phyloP scores from a whole-genome alignment of 2,797 vertebrate species.

The Sebastes nivosus region DNA sequence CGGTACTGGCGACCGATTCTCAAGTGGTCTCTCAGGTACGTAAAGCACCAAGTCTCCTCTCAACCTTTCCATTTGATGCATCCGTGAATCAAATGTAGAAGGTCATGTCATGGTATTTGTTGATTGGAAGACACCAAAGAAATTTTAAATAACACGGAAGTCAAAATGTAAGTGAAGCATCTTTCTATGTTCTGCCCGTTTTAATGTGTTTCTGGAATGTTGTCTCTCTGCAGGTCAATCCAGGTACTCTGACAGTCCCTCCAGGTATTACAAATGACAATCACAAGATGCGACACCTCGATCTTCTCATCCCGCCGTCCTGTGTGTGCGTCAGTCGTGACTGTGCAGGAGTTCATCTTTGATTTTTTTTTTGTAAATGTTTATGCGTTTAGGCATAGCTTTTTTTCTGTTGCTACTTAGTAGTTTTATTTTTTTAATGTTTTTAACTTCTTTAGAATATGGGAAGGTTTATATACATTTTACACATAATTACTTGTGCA shows the following conservation, averaged over 20 bases:
- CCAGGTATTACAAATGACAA: constrained; percentile 76
- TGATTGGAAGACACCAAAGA: not conserved
- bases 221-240: constrained; percentile 66
- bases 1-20: constrained; percentile 61
- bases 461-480: constrained; percentile 2
- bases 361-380: not conserved
- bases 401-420: not conserved
- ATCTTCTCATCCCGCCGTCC: not conserved
- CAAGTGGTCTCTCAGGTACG: constrained; percentile 64
- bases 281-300: not conserved
- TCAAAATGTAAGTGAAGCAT: not conserved
- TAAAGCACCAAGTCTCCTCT: not conserved
- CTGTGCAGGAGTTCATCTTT: not conserved
- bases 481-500: not conserved
- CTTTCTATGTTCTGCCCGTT: not conserved
- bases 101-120: not conserved
- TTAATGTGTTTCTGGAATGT: not conserved
- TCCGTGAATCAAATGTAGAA: not conserved
- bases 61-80: not conserved
- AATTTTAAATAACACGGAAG: not conserved
- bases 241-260: constrained; percentile 59
- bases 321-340: not conserved
- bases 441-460: not conserved
- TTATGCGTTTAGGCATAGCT: not conserved
- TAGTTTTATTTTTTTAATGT: not conserved